Conservation (phyloP, 2,113 vertebrate species). For the Tichodroma muraria region DNA sequence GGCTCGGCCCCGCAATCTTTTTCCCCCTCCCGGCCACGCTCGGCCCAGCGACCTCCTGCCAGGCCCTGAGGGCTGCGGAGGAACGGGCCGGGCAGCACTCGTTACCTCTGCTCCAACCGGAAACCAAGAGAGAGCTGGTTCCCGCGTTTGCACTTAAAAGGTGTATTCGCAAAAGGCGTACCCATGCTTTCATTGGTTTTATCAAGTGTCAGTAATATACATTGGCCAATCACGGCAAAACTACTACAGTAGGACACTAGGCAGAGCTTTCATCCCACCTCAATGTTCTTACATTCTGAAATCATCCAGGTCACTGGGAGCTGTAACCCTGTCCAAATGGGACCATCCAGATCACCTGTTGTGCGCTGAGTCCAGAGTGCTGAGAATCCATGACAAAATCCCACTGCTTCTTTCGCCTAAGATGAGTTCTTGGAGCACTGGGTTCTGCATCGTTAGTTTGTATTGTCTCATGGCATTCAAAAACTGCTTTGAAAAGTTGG, state of each 20-base stretch:
- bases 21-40: no score
- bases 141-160: no score
- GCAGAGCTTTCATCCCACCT: background rate
- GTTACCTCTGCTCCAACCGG: no score
- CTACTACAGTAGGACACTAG: background rate
- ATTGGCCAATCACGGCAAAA: no score
- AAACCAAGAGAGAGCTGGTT: no score
- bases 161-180: no score
- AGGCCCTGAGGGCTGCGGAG: no score
- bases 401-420: background rate
- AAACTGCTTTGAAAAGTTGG: background rate
- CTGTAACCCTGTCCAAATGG: background rate
- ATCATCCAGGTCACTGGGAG: background rate
- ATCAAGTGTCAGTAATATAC: no score
- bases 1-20: no score
- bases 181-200: no score
- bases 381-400: background rate
- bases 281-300: background rate
- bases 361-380: background rate
- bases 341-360: background rate
- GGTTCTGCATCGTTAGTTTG: background rate
- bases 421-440: background rate
- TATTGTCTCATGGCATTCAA: background rate
- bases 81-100: no score
- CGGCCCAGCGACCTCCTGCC: no score